phyloP scores from a whole-genome alignment of 92 coral and sea anemone genomes.

The Palythoa caribaeorum region DNA sequence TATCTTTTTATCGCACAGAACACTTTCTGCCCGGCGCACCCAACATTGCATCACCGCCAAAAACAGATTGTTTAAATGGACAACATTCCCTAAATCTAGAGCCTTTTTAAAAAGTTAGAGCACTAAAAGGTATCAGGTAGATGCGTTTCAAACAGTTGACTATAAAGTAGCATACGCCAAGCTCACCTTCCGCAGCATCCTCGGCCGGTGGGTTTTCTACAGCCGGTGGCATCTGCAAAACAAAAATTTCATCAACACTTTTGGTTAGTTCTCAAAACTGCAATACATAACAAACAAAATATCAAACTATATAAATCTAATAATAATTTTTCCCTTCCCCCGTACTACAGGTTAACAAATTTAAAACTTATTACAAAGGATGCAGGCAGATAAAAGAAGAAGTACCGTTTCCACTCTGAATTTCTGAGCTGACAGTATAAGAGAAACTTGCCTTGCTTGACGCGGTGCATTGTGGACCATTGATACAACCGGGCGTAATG shows the following conservation, averaged over 20 bases:
- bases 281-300: not conserved
- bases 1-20: not conserved
- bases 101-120: not conserved
- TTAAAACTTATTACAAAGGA: conserved; percentile 34
- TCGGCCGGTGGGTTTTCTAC: conserved; percentile 98
- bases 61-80: not conserved
- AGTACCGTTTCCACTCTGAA: not conserved
- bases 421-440: not conserved
- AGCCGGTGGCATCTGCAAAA: conserved; percentile 94
- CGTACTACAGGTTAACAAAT: not conserved
- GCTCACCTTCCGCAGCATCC: conserved; percentile 84
- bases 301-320: conserved; percentile 10
- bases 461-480: conserved; percentile 5
- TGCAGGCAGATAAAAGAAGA: conserved; percentile 60
- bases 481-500: not conserved
- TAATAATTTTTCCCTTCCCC: not conserved
- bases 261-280: conserved; percentile 9
- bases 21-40: conserved; percentile 23
- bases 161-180: not conserved
- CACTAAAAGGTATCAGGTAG: not conserved
- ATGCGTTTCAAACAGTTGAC: not conserved
- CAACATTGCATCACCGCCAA: conserved; percentile 62
- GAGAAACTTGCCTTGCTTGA: conserved; percentile 49
- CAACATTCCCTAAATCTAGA: not conserved
- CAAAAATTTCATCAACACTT: conserved; percentile 28